Evolutionary conservation across 2,113 vertebrate genomes (phyloP).

Genomic region (Phaethon lepturus): DNA sequence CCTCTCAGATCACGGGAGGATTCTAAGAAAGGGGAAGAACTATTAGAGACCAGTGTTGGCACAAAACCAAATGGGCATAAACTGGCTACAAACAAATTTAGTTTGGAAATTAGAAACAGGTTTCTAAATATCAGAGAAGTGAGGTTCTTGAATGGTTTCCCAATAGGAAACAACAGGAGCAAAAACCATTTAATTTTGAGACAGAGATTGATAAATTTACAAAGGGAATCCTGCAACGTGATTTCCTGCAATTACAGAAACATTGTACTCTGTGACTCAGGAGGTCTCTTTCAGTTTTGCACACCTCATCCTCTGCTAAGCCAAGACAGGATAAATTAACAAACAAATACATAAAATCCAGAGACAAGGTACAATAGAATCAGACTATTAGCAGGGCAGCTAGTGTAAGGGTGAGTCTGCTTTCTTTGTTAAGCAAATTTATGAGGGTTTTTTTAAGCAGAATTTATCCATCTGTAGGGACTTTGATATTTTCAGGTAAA

Average conservation of each 20-base stretch:
- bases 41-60: background rate
- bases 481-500: background rate
- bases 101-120: constrained; percentile 24
- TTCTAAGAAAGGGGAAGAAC: background rate
- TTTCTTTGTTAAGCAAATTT: background rate
- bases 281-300: background rate
- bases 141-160: constrained; percentile 26
- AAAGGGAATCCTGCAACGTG: background rate
- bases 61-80: constrained; percentile 10
- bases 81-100: background rate
- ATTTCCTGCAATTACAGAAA: constrained; percentile 3
- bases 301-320: background rate
- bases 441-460: accelerated
- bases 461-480: background rate
- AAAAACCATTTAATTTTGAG: background rate
- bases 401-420: background rate
- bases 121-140: constrained; percentile 12
- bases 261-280: accelerated
- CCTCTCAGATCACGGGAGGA: background rate
- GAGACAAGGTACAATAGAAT: background rate
- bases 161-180: background rate
- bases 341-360: background rate
- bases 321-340: background rate
- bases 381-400: background rate
- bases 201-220: background rate